A percentile compares a stretch with the other conserved stretches of the same genome.
These are phyloP conservation scores for Nemotelus pantherinus DNA, from an alignment of 2,888 invertebrate species.

Conservation along the genomic window DNA sequence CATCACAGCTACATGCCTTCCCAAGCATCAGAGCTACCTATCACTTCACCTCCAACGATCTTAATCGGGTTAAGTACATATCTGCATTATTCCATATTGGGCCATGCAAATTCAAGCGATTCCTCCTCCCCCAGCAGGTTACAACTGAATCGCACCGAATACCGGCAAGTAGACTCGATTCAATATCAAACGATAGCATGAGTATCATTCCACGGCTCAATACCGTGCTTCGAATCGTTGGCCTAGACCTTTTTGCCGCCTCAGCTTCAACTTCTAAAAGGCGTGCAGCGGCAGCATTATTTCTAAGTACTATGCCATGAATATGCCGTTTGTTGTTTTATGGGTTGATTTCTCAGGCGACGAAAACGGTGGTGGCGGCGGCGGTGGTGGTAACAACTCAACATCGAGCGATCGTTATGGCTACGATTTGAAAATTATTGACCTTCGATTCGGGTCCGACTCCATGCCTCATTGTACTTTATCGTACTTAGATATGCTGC, in stretches of 20 bases:
- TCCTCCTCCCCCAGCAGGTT: not conserved
- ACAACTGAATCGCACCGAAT: not conserved
- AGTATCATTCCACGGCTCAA: slow-evolving; percentile 4
- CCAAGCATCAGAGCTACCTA: too few relatives aligned
- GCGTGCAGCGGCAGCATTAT: slow-evolving; percentile 1
- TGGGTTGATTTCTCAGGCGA: not conserved
- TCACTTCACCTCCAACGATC: not conserved
- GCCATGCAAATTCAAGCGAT: slow-evolving; percentile 14
- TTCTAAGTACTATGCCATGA: slow-evolving; percentile 6
- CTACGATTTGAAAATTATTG: slow-evolving; percentile 35
- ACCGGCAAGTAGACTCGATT: not conserved
- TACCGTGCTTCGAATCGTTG: slow-evolving; percentile 18
- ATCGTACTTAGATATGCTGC: not conserved
- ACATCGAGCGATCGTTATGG: slow-evolving; percentile 26
- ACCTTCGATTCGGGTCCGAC: slow-evolving; percentile 35
- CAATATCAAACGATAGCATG: not conserved
- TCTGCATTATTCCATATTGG: not conserved
- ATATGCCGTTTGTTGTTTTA: slow-evolving; percentile 21
- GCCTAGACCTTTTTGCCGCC: slow-evolving; percentile 25
- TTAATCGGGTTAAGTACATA: slow-evolving; percentile 10
- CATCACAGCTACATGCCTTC: too few relatives aligned
- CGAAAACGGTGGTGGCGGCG: not conserved
- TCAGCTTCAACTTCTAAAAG: slow-evolving; percentile 13
- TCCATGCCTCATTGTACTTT: slow-evolving; percentile 22
- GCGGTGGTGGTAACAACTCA: not conserved